Evolutionary conservation across 2,888 invertebrate genomes (phyloP), one percentile per base, ranked within the genome.

Genomic region (Drosophila tanythrix): DNA sequence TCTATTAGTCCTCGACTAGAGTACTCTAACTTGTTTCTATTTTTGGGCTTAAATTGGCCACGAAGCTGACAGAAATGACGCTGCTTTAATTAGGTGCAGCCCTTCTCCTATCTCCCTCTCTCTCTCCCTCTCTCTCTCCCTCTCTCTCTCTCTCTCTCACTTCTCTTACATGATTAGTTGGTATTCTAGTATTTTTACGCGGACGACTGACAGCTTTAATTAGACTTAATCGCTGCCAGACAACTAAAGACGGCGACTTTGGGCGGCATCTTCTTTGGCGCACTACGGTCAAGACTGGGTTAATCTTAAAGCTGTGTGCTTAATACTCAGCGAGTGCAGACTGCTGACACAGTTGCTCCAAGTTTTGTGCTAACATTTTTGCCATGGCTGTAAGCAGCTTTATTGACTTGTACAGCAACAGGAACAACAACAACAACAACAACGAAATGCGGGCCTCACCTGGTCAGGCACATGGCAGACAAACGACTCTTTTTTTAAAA

Each of bases 301-400:
- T 79, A 86, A 85, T 82, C 88, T 78, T 80, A 76, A 29, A 86
- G 81, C 84, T 72, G 60, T 75, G 65, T 70, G 85, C 88, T 75
- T 84, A 89, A 89, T 89, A 74, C 77, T 77, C 79, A 15, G 21
- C 46, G 69, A 43, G 57, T 36, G 67, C 76, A 33, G 69, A 50
- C 63, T 36, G 71, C 76, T 73, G 79, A 70, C 80, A 79, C 76
- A 76, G 65, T 79, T 79, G 79, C 70, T 43, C 25, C 25, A 57
- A 35, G 55, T 72, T 56, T 65, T 66, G 51, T 72, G 73, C 79
- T 53, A 82, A 74, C 78, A 36, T 66, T 80, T 83, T 74, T 88
- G 69, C 63, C 48, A 51, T 70, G 79, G 57, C 83, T 78, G 27
- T 63, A 43, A 50, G 57, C 66, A 46, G 72, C 69, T 77, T 86